Evolutionary conservation across 2,797 vertebrate species (phyloP).

Genomic region (Atherinosoma microstoma): DNA sequence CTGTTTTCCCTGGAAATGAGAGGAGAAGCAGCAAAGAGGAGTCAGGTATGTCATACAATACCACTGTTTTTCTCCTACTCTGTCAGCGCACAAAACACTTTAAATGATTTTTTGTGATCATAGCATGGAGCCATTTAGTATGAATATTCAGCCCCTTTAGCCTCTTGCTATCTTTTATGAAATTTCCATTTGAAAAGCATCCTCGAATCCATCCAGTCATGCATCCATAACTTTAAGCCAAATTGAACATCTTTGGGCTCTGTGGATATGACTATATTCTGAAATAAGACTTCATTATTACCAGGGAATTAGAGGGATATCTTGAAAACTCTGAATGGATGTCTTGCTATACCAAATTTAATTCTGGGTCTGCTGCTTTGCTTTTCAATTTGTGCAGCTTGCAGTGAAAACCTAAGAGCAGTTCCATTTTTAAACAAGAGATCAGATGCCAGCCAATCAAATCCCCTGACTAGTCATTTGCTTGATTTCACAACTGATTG

Average conservation of each 20-base stretch:
- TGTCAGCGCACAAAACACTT: neutral
- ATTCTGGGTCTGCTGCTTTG: neutral
- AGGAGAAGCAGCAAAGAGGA: slow-evolving; percentile 81
- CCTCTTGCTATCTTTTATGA: neutral
- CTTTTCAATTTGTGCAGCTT: neutral
- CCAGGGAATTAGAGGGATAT: too few relatives aligned
- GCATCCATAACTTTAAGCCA: neutral
- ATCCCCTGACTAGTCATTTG: neutral
- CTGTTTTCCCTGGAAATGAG: slow-evolving; percentile 68
- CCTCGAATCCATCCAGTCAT: neutral
- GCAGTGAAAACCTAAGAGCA: too few relatives aligned
- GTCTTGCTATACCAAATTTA: neutral
- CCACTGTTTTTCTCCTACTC: neutral
- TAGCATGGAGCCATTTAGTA: neutral
- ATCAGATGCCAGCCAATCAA: neutral
- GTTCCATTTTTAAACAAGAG: neutral
- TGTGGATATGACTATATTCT: neutral
- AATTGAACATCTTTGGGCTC: neutral
- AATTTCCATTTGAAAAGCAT: neutral
- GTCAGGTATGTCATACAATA: slow-evolving; percentile 74
- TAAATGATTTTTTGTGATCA: neutral
- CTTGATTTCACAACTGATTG: neutral
- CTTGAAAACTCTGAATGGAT: neutral
- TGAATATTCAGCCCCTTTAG: neutral
- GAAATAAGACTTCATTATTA: neutral